Conservation (phyloP, 2,797 vertebrate species). For the Petrocephalus sullivani region DNA sequence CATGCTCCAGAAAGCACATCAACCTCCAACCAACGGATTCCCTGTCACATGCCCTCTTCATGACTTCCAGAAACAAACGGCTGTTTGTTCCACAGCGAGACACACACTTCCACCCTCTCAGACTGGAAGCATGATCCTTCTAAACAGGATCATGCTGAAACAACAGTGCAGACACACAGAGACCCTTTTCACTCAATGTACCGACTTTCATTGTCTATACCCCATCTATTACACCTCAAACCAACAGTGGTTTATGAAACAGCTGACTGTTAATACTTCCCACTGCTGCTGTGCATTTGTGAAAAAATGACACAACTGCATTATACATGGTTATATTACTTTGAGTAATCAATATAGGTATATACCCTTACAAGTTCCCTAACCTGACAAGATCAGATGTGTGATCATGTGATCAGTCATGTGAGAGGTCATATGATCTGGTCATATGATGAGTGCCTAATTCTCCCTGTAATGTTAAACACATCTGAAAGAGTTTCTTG, state of each 20-base stretch:
- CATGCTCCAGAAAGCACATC: not conserved
- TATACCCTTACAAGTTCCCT: not conserved
- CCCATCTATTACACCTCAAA: not conserved
- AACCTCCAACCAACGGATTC: not conserved
- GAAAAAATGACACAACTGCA: not conserved
- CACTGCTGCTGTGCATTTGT: not conserved
- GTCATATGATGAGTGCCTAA: not conserved
- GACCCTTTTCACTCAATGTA: not conserved
- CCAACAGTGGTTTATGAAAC: not conserved
- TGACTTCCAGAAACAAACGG: conserved; percentile 37
- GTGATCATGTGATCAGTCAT: not conserved
- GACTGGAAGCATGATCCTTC: not conserved
- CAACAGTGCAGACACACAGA: not conserved
- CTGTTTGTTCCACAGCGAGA: conserved; percentile 24
- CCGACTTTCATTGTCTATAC: not conserved
- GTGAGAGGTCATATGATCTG: not conserved
- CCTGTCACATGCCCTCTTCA: conserved; percentile 34
- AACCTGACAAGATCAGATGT: not conserved
- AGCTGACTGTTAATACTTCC: not conserved
- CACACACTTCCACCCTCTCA: not conserved
- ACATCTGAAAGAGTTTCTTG: not conserved
- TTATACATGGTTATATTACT: not conserved
- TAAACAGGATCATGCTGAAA: conserved; percentile 20
- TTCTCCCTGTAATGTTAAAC: not conserved
- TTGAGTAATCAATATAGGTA: not conserved